A percentile compares a stretch with the other conserved stretches of the same genome.
These are phyloP conservation scores for Ornithoptera priamus DNA, from an alignment of 2,888 invertebrate species.

Conservation along the genomic window DNA sequence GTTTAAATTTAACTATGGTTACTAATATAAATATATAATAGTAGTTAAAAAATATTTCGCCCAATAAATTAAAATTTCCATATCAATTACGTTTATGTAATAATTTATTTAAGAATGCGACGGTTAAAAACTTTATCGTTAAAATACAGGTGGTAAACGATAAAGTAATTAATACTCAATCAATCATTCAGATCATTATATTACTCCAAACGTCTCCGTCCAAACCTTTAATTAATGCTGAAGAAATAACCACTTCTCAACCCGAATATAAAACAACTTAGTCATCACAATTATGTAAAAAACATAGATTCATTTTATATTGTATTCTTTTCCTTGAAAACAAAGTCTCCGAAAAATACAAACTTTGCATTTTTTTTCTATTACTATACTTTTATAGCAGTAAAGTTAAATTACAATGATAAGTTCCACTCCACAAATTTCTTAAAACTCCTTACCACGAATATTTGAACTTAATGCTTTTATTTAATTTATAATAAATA, in stretches of 20 bases:
- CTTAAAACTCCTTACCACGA: too few relatives aligned
- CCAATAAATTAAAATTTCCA: too few relatives aligned
- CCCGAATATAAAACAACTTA: neutral
- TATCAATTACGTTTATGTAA: too few relatives aligned
- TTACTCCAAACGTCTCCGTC: constrained; percentile 63
- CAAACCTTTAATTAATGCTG: constrained; percentile 50
- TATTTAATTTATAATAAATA: too few relatives aligned
- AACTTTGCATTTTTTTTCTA: constrained; percentile 15
- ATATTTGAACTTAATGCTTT: too few relatives aligned
- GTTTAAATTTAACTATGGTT: too few relatives aligned
- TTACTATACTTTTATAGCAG: neutral
- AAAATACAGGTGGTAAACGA: constrained; percentile 66
- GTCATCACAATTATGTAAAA: neutral
- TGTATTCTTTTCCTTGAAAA: neutral
- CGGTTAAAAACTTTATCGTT: constrained; percentile 42
- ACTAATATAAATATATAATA: too few relatives aligned
- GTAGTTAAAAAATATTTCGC: too few relatives aligned
- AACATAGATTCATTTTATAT: neutral
- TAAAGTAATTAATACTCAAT: constrained; percentile 74
- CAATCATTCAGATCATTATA: constrained; percentile 71
- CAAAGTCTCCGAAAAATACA: neutral
- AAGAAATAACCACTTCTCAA: constrained; percentile 9
- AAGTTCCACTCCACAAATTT: neutral
- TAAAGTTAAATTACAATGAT: constrained; percentile 1
- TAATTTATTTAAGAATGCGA: constrained; percentile 1